Evolutionary conservation across 1,140 invertebrate genomes (phyloP).

Genomic region (Marisa cornuarietis): DNA sequence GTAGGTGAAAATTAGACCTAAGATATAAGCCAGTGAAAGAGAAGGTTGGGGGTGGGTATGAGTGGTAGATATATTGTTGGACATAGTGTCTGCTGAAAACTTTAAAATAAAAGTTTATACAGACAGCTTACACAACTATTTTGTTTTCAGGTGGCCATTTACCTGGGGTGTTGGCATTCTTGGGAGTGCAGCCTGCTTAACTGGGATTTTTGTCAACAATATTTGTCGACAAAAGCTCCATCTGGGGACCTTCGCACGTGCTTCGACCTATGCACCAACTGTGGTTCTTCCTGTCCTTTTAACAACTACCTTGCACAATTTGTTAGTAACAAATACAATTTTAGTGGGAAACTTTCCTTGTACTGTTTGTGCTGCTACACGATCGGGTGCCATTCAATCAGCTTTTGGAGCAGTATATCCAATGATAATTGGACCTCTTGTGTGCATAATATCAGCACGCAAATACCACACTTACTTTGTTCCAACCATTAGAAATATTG

Average conservation of each 20-base stretch:
- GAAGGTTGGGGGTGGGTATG: background rate
- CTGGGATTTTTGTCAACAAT: constrained; percentile 17
- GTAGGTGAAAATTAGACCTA: background rate
- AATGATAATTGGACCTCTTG: constrained; percentile 12
- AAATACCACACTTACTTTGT: constrained; percentile 22
- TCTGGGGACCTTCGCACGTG: background rate
- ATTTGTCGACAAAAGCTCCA: constrained; percentile 14
- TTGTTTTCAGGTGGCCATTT: constrained; percentile 28
- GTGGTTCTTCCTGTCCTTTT: constrained; percentile 19
- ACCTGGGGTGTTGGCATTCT: constrained; percentile 13
- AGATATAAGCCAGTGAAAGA: background rate
- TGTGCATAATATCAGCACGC: constrained; percentile 16
- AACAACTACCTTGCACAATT: constrained; percentile 5
- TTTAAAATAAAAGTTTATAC: background rate
- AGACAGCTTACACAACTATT: background rate
- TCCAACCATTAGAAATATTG: constrained; percentile 2
- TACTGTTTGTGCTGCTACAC: constrained; percentile 18
- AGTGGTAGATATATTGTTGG: background rate
- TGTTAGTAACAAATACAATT: constrained; percentile 21
- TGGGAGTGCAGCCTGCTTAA: background rate
- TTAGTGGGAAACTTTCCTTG: constrained; percentile 20
- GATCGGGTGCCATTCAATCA: constrained; percentile 21
- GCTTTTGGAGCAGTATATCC: constrained; percentile 22
- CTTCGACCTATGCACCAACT: constrained; percentile 9
- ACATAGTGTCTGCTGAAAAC: background rate